A percentile compares a stretch with the other conserved stretches of the same genome.
Conservation (phyloP, 2,888 invertebrate genomes). For the Holacanthella duospinosa region DNA sequence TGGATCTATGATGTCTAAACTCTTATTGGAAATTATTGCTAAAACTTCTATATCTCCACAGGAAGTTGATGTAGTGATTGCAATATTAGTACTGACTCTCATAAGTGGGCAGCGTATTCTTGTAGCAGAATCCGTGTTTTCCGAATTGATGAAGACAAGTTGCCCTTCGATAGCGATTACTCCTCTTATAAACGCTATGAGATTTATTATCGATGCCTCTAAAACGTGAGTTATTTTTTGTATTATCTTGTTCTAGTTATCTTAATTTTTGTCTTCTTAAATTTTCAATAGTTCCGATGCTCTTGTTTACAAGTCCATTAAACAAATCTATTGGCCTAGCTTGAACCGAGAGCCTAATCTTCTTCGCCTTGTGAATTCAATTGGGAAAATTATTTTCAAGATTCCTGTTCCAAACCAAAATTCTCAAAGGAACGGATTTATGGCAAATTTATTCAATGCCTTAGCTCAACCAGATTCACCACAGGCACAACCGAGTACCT, state of each 20-base stretch:
- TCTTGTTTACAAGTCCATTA: conserved; percentile 19
- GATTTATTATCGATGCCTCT: conserved; percentile 25
- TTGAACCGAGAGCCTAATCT: conserved; percentile 28
- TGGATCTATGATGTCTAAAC: conserved; percentile 20
- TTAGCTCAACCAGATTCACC: conserved; percentile 20
- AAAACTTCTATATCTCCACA: conserved; percentile 16
- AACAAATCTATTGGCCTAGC: conserved; percentile 26
- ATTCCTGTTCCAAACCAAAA: conserved; percentile 18
- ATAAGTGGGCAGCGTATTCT: conserved; percentile 20
- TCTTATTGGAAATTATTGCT: conserved; percentile 17
- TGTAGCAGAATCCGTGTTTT: conserved; percentile 24
- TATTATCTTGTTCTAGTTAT: background rate
- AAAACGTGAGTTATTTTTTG: conserved; percentile 22
- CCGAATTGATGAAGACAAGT: conserved; percentile 20
- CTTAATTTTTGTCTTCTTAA: background rate
- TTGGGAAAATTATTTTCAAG: conserved; percentile 28
- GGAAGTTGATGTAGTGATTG: conserved; percentile 27
- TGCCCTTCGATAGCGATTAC: conserved; percentile 15
- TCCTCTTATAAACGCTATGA: conserved; percentile 27
- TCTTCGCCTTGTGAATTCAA: conserved; percentile 18
- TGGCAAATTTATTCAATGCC: conserved; percentile 28
- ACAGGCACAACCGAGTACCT: background rate
- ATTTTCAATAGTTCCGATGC: conserved; percentile 23
- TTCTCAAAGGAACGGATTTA: conserved; percentile 22
- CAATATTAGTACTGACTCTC: conserved; percentile 23